These are phyloP conservation scores for Miniopterus natalensis DNA, from an alignment of 2,113 vertebrate species.

Conservation along the genomic window DNA sequence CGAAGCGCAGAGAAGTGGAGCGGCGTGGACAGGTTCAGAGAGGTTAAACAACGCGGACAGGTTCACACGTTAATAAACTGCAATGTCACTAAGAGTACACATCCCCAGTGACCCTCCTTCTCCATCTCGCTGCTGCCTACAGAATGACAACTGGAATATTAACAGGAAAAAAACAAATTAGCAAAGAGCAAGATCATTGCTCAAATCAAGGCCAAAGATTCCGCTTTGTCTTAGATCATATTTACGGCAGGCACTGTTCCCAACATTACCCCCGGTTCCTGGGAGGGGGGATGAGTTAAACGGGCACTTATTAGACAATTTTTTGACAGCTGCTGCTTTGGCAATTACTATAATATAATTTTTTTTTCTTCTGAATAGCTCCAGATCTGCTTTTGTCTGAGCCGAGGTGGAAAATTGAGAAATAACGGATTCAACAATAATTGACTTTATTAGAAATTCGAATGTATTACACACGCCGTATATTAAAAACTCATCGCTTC, in stretches of 20 bases:
- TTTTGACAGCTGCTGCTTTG: conserved; percentile 70
- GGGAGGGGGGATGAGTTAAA: conserved; percentile 41
- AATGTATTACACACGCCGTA: conserved; percentile 51
- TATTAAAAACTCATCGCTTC: conserved; percentile 81
- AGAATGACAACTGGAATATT: conserved; percentile 19
- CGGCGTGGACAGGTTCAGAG: background rate
- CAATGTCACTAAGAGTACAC: background rate
- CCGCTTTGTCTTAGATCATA: conserved; percentile 45
- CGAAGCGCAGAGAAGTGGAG: background rate
- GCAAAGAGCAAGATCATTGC: conserved; percentile 56
- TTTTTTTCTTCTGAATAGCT: conserved; percentile 69
- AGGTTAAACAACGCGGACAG: background rate
- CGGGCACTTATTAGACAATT: conserved; percentile 69
- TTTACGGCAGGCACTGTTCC: background rate
- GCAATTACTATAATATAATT: conserved; percentile 63
- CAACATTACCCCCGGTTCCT: background rate
- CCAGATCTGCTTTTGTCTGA: conserved; percentile 80
- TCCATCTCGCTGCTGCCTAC: background rate
- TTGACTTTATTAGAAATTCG: conserved; percentile 79
- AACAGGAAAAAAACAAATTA: background rate
- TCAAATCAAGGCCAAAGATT: conserved; percentile 66
- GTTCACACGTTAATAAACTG: background rate
- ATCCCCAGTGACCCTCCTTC: background rate
- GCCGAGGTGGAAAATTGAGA: conserved; percentile 80
- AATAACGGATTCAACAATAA: conserved; percentile 77